Evolutionary conservation across 2,113 vertebrate species (phyloP).

Genomic region (Chamaea fasciata): DNA sequence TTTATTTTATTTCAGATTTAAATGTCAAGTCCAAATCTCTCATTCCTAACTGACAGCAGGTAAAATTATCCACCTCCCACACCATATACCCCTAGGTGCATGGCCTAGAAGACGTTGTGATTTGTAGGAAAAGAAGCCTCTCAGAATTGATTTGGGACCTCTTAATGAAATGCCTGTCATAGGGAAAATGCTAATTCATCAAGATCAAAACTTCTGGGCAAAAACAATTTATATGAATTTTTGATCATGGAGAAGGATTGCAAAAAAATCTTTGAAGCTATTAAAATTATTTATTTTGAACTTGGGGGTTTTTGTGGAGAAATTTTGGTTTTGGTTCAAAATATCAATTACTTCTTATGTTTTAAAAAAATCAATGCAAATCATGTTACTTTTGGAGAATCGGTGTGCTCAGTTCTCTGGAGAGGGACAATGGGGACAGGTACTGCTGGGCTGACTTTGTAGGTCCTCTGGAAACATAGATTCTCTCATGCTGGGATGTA

Average conservation of each 20-base stretch:
- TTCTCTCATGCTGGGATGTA: fast-evolving
- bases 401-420: fast-evolving
- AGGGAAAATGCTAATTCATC: background rate
- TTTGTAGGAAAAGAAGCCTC: background rate
- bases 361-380: background rate
- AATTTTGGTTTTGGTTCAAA: background rate
- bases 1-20: background rate
- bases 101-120: background rate
- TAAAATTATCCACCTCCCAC: background rate
- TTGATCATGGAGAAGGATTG: background rate
- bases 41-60: background rate
- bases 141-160: background rate
- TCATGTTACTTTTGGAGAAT: background rate
- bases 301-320: fast-evolving
- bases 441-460: background rate
- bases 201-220: background rate
- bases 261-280: background rate
- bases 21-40: background rate
- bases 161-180: background rate
- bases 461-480: background rate
- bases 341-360: background rate
- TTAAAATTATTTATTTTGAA: background rate
- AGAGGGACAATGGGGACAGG: background rate
- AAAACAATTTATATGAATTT: background rate
- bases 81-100: background rate